Evolutionary conservation across 2,113 vertebrate genomes (phyloP).

Genomic region (Anas platyrhynchos): DNA sequence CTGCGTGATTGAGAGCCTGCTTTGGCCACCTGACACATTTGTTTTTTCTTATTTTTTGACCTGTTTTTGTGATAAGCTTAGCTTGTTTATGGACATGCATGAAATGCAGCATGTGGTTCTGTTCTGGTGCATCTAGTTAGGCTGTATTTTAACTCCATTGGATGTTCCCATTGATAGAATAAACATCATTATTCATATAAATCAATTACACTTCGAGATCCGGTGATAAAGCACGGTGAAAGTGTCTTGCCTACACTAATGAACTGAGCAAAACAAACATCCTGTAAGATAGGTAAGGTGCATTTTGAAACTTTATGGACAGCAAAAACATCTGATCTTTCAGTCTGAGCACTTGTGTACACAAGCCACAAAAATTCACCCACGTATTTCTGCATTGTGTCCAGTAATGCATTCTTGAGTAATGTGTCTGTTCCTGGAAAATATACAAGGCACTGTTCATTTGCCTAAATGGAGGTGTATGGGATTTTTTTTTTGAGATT

Average conservation of each 20-base stretch:
- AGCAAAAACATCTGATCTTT: not conserved
- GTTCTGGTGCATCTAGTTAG: conserved; percentile 11
- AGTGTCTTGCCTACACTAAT: conserved; percentile 1
- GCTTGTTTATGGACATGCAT: not conserved
- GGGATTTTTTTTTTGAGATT: not conserved
- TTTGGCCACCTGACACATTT: not conserved
- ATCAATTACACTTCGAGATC: conserved; percentile 11
- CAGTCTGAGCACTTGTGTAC: not conserved
- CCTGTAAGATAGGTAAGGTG: not conserved
- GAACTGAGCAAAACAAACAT: conserved; percentile 22
- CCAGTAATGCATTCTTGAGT: not conserved
- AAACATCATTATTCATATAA: conserved; percentile 10
- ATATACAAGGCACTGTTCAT: not conserved
- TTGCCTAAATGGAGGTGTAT: not conserved
- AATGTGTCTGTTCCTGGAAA: not conserved
- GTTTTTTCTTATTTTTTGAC: not conserved
- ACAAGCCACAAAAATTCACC: not conserved
- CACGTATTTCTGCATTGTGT: not conserved
- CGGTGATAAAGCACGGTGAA: not conserved
- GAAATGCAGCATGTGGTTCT: not conserved
- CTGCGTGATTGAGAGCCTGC: not conserved
- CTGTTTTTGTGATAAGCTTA: not conserved
- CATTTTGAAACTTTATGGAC: not conserved
- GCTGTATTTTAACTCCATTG: not conserved
- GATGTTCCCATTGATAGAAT: not conserved